Conservation (phyloP, 2,888 invertebrate species). For the Ellobium chinense region DNA sequence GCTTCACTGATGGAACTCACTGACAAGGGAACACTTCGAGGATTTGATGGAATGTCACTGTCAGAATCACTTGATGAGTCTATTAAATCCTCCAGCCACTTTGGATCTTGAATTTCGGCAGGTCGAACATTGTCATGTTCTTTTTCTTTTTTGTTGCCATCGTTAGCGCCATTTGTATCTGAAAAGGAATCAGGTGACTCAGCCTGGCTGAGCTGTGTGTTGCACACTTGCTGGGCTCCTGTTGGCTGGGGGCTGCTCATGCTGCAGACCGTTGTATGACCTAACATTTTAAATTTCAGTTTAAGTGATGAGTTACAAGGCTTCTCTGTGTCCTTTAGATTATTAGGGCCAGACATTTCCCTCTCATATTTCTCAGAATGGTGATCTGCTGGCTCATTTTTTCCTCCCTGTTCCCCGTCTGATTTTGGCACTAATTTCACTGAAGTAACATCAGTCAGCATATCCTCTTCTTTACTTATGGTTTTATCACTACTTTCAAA, state of each 20-base stretch:
- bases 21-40: not conserved
- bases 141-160: not conserved
- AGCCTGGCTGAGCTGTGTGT: not conserved
- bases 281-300: slow-evolving; percentile 15
- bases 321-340: not conserved
- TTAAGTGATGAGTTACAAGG: slow-evolving; percentile 6
- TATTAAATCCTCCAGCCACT: slow-evolving; percentile 36
- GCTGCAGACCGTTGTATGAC: slow-evolving; percentile 10
- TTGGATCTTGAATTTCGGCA: not conserved
- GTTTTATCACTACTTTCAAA: not conserved
- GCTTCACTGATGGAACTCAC: slow-evolving; percentile 4
- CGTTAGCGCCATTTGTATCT: not conserved
- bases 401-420: too few species aligned
- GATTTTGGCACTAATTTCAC: too few species aligned
- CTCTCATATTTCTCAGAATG: not conserved
- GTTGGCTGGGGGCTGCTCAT: not conserved
- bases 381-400: not conserved
- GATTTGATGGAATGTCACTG: slow-evolving; percentile 8
- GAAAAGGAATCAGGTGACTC: not conserved
- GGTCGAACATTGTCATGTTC: not conserved
- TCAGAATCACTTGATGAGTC: slow-evolving; percentile 39
- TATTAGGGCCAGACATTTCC: not conserved
- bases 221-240: not conserved
- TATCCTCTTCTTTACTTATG: not conserved
- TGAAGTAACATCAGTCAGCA: not conserved